Evolutionary conservation across 2,113 vertebrate species (phyloP).

Genomic region (Ictalurus punctatus): DNA sequence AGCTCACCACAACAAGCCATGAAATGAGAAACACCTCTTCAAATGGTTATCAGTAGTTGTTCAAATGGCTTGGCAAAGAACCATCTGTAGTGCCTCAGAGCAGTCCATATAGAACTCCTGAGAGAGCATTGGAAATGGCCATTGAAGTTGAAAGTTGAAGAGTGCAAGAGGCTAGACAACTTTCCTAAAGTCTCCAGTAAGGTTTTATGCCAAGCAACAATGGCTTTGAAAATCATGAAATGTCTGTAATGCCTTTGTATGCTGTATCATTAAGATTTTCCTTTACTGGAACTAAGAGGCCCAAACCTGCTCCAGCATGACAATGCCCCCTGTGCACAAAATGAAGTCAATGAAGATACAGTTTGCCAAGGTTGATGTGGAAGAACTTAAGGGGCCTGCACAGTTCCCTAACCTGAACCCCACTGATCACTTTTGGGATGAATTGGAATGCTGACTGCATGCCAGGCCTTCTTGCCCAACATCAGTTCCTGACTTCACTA

Average conservation of each 20-base stretch:
- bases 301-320: too few relatives aligned
- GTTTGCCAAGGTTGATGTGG: not conserved
- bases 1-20: too few relatives aligned
- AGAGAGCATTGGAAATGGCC: not conserved
- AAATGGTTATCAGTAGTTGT: not conserved
- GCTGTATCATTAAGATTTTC: not conserved
- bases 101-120: not conserved
- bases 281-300: not conserved
- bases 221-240: not conserved
- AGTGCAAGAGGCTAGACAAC: not conserved
- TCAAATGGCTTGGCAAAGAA: not conserved
- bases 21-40: too few relatives aligned
- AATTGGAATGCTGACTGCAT: not conserved
- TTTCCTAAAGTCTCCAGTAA: not conserved
- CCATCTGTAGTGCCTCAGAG: not conserved
- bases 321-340: not conserved
- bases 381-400: not conserved
- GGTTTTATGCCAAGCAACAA: not conserved
- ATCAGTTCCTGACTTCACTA: not conserved
- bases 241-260: not conserved
- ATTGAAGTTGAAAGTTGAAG: not conserved
- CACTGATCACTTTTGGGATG: not conserved
- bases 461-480: not conserved
- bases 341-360: not conserved
- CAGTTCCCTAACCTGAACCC: not conserved